Evolutionary conservation across 2,888 invertebrate species (phyloP), one percentile per base, ranked within the genome.

Genomic region (Drosophila atripex): DNA sequence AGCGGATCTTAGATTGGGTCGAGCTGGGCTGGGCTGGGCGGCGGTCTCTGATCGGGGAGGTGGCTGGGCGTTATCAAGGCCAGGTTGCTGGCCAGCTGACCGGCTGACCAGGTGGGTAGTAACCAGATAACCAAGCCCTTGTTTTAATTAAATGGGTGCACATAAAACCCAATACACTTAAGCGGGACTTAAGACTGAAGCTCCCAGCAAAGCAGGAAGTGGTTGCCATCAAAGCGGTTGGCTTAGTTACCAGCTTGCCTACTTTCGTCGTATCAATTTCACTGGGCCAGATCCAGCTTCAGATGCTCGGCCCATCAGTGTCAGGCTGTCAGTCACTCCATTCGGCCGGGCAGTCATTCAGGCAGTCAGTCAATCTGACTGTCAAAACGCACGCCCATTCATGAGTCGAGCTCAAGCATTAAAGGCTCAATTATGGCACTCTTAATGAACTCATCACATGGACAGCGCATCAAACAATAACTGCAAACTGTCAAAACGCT

Each of bases 381-480:
- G 88, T 85, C 80, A 80, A 80, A 88, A 73, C 61, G 83, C 83
- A 86, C 88, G 80, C 80, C 80, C 86, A 80, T 80, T 88, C 80
- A 80, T 76, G 70, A 78, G 73, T 46, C 52, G 38, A 52, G 65
- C 61, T 70, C 54, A 61, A 76, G 64, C 86, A 73, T 88, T 86
- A 88, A 86, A 77, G 66, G 86, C 88, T 88, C 83, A 88, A 87
- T 88, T 87, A 86, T 80, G 83, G 82, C 75, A 73, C 75, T 75
- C 84, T 79, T 89, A 89, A 89, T 89, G 83, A 89, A 89, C 85
- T 89, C 89, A 88, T 90, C 89, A 88, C 88, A 83, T 75, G 87
- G 87, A 86, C 86, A 89, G 85, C 78, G 59, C 78, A 88, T 83
- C 88, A 88, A 84, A 78, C 78, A 77, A 88, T 78, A 88, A 87